Base-by-base conservation (phyloP, 92 coral and sea anemone species). In the Zoanthus solanderi region DNA sequence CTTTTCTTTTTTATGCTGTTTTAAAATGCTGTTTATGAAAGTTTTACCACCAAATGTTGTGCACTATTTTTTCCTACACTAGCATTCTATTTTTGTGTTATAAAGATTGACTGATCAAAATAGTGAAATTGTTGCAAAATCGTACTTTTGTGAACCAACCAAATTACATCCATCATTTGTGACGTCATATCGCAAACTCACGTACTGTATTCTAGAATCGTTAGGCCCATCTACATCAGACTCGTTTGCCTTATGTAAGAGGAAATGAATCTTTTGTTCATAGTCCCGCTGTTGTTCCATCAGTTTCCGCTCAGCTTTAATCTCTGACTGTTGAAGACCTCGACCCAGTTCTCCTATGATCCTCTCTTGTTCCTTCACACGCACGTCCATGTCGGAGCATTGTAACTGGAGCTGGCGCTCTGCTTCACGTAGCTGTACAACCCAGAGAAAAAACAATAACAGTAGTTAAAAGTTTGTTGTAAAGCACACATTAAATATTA, bases 261-360 rank as follows among this genome's bases (percentile, higher is more conserved):
- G 90, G 84, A 97, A 97, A 92, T 97, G 99, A 48, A 95, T 91
- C 79, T 93, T 92, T 79, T 97, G 94, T 79, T 97, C 99, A 79
- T 93, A 93, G 74, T 95, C 93, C 91, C 96, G 92, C 81, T 96
- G 98, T 57, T 95, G 89, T 57, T 89, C 94, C 12, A 85, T 94
- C 34, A 95, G 89, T 78, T 92, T 93, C 46, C 99, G 95, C 76
- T 97, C 99, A 9, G 97, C 98, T 61, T 88, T 92, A 78, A 95
- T 78, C 84, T 93, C 88, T 7, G 98, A 91, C 86, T 97, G 98
- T 30, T 92, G 96, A 18, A 93, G 84, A 6, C 97, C 93, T 84
- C 99, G 94, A 8, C 96, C 97, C 90, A 97, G 95, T 83, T 97
- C 99, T 18, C 99, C 95, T 13, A 96, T 95, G 29, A 96, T 95